A percentile compares a stretch with the other conserved stretches of the same genome.
phyloP scores from a whole-genome alignment of 2,888 invertebrate genomes.

The Ellobium chinense region DNA sequence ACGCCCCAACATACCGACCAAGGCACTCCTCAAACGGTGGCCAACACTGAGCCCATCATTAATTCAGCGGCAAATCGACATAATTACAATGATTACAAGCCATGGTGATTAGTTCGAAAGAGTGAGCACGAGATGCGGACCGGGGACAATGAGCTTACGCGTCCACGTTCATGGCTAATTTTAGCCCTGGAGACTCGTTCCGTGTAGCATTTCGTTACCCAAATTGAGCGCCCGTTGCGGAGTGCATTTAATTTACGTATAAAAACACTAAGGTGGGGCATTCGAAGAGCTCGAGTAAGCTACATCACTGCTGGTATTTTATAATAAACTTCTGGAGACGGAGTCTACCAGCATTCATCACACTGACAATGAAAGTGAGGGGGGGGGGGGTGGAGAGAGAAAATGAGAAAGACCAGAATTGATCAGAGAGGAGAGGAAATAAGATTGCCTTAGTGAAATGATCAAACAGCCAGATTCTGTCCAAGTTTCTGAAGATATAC shows the following conservation, averaged over 20 bases:
- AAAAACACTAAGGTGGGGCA: too few species aligned
- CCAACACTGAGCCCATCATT: background rate
- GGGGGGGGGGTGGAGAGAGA: too few species aligned
- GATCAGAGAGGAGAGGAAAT: too few species aligned
- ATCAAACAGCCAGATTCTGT: too few species aligned
- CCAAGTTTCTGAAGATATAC: too few species aligned
- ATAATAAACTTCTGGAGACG: too few species aligned
- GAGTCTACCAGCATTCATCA: too few species aligned
- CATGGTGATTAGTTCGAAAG: background rate
- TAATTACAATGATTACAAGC: conserved; percentile 28
- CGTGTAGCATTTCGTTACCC: background rate
- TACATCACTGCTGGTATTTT: too few species aligned
- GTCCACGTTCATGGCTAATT: background rate
- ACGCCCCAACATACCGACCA: background rate
- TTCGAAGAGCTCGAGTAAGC: too few species aligned
- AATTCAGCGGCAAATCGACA: background rate
- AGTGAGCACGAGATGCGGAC: conserved; percentile 1
- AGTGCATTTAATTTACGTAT: background rate
- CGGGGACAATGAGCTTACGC: background rate
- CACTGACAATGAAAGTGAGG: too few species aligned
- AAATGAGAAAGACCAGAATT: too few species aligned
- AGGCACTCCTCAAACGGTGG: background rate
- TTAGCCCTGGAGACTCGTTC: background rate
- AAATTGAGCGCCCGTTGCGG: background rate
- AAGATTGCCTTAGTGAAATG: too few species aligned